Evolutionary conservation across 1,140 invertebrate species (phyloP).

Genomic region (Drosophila lowei): DNA sequence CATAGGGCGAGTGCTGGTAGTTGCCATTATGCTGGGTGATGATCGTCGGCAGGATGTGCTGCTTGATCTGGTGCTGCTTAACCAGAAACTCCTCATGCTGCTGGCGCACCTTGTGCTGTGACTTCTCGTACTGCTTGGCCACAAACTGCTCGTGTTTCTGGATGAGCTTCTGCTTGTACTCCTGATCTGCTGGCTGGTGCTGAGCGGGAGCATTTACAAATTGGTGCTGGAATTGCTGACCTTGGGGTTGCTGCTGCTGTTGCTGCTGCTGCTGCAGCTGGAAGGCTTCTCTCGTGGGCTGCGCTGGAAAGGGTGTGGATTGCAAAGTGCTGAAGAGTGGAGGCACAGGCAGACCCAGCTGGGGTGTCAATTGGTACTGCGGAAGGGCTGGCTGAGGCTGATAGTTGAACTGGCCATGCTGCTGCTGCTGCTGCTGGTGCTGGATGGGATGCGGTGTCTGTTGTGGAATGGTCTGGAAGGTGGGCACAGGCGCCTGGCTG

Average conservation of each 20-base stretch:
- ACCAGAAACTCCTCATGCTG: constrained; percentile 86
- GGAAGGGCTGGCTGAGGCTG: constrained; percentile 45
- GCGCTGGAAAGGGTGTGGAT: constrained; percentile 78
- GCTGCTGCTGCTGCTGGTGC: constrained; percentile 47
- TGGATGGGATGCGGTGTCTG: constrained; percentile 82
- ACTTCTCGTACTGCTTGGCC: constrained; percentile 88
- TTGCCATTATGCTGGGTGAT: constrained; percentile 62
- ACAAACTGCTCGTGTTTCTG: constrained; percentile 88
- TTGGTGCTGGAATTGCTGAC: constrained; percentile 83
- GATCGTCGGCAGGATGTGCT: constrained; percentile 82
- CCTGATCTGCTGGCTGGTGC: constrained; percentile 84
- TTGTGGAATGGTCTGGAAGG: constrained; percentile 82
- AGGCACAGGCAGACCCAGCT: constrained; percentile 70
- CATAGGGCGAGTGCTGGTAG: constrained; percentile 77
- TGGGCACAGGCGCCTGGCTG: constrained; percentile 67
- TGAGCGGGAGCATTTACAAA: constrained; percentile 83
- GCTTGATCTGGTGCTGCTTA: constrained; percentile 86
- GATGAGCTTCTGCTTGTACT: constrained; percentile 86
- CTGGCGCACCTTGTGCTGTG: constrained; percentile 87
- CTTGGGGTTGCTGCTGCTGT: constrained; percentile 82
- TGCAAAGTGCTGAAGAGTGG: constrained; percentile 74
- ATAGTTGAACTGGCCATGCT: constrained; percentile 60
- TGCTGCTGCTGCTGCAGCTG: constrained; percentile 79
- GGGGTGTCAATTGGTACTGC: constrained; percentile 67
- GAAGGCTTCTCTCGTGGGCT: constrained; percentile 64